Conservation (phyloP, 2,888 invertebrate species). For the Helicoverpa assulta region DNA sequence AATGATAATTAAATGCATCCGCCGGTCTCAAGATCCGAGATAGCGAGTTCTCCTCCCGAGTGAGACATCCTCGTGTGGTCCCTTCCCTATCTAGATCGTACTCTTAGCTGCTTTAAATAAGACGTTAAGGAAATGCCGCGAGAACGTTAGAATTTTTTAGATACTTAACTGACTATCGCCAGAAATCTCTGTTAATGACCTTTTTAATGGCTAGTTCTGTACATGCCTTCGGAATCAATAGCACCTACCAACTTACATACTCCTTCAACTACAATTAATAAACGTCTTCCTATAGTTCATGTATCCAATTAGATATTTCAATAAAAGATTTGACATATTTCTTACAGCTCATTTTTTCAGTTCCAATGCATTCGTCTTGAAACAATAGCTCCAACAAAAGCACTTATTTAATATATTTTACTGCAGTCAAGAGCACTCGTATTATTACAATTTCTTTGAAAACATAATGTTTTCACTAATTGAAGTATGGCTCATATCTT, state of each 20-base stretch:
- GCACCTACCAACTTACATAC: background rate
- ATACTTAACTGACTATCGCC: slow-evolving; percentile 57
- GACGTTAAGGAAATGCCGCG: slow-evolving; percentile 63
- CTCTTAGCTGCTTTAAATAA: slow-evolving; percentile 64
- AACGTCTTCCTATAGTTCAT: background rate
- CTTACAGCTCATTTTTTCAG: background rate
- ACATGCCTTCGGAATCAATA: slow-evolving; percentile 27
- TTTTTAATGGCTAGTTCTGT: slow-evolving; percentile 52
- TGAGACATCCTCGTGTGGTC: slow-evolving; percentile 86
- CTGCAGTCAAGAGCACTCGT: background rate
- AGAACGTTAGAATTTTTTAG: slow-evolving; percentile 62
- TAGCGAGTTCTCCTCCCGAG: slow-evolving; percentile 79
- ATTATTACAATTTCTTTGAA: too few species aligned
- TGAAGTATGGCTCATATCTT: too few species aligned
- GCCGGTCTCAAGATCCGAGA: slow-evolving; percentile 78
- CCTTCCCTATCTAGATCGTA: slow-evolving; percentile 81
- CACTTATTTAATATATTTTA: background rate
- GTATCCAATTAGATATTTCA: background rate
- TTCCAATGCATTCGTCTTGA: background rate
- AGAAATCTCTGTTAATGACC: slow-evolving; percentile 51
- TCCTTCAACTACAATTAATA: background rate
- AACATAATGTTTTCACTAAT: too few species aligned
- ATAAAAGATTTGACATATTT: background rate
- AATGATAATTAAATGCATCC: slow-evolving; percentile 75
- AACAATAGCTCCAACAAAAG: background rate